Evolutionary conservation across 2,888 invertebrate genomes (phyloP).

Genomic region (Pachycephus smyrnensis): DNA sequence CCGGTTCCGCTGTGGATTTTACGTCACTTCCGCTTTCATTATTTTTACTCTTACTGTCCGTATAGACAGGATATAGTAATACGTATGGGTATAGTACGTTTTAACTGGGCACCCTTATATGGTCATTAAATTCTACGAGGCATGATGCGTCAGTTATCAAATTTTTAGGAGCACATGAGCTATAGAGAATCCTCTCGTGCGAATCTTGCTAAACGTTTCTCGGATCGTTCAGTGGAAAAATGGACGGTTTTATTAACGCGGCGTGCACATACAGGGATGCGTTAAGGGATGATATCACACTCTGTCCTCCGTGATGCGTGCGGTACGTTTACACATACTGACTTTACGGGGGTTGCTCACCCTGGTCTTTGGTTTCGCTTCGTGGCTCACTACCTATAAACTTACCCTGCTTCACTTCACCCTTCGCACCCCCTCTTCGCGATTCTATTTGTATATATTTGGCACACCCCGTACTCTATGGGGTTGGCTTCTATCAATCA

Average conservation of each 20-base stretch:
- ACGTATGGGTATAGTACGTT: neutral
- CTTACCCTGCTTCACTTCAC: neutral
- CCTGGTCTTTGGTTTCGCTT: slow-evolving; percentile 39
- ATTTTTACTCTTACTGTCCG: neutral
- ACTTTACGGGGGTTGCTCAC: slow-evolving; percentile 6
- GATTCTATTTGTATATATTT: neutral
- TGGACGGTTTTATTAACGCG: neutral
- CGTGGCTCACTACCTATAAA: slow-evolving; percentile 17
- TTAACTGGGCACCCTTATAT: neutral
- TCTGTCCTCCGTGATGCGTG: neutral
- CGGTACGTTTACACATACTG: neutral
- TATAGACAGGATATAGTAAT: neutral
- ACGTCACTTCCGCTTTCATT: neutral
- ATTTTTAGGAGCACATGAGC: neutral
- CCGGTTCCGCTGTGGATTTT: neutral
- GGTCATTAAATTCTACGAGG: neutral
- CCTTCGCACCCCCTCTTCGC: neutral
- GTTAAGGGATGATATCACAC: neutral
- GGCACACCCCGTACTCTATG: neutral
- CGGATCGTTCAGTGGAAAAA: neutral
- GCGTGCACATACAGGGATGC: neutral
- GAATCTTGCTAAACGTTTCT: neutral
- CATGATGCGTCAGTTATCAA: neutral
- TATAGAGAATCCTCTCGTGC: neutral
- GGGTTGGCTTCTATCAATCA: slow-evolving; percentile 17